A percentile compares a stretch with the other conserved stretches of the same genome.
Conservation (phyloP, 2,888 invertebrate genomes). For the Drepanosiphum platanoidis region DNA sequence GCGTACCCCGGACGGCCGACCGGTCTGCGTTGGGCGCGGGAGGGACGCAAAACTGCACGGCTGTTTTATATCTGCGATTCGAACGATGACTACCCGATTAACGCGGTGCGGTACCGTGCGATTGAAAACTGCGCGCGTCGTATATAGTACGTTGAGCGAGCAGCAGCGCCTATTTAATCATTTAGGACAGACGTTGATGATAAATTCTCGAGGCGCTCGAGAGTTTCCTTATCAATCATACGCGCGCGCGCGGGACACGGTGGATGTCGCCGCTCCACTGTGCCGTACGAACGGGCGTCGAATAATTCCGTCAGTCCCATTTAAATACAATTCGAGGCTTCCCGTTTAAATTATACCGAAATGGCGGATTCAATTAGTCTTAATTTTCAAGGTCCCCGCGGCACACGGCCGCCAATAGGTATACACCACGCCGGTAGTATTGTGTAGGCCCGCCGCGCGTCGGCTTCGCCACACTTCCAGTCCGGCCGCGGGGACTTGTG, state of each 20-base stretch:
- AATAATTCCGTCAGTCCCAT: conserved; percentile 43
- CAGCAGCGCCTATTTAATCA: background rate
- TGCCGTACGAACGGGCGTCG: background rate
- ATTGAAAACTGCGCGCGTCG: background rate
- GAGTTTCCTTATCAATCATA: conserved; percentile 46
- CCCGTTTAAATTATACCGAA: conserved; percentile 61
- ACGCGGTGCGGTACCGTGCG: background rate
- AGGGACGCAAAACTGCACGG: background rate
- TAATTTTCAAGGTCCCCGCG: conserved; percentile 53
- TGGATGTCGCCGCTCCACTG: background rate
- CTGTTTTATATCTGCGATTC: background rate
- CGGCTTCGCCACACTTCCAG: background rate
- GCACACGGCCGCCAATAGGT: background rate
- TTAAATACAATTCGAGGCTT: conserved; percentile 61
- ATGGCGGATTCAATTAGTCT: conserved; percentile 56
- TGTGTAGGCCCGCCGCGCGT: conserved; percentile 17
- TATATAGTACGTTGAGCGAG: background rate
- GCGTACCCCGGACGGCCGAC: background rate
- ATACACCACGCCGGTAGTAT: background rate
- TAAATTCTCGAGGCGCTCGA: conserved; percentile 44
- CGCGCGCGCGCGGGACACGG: background rate
- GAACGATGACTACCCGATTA: background rate
- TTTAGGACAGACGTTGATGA: conserved; percentile 23
- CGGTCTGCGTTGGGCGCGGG: background rate
- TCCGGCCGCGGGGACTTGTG: background rate